Conservation (phyloP, 2,797 vertebrate genomes). For the Trachurus trachurus region DNA sequence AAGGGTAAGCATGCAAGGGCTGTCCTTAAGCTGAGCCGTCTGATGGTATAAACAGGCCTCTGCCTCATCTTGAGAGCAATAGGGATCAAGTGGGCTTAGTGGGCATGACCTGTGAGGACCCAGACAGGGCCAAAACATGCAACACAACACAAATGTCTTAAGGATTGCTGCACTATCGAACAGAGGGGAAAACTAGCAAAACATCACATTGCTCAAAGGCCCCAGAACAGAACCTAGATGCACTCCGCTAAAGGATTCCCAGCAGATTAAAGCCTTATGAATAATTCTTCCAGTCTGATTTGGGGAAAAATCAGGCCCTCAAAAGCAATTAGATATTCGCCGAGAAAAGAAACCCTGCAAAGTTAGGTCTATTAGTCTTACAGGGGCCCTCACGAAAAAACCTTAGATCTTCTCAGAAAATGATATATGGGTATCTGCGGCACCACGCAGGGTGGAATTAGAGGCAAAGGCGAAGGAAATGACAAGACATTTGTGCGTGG, state of each 20-base stretch:
- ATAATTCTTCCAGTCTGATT: conserved; percentile 78
- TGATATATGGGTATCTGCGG: conserved; percentile 47
- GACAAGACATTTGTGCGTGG: conserved; percentile 70
- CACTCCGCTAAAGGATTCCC: conserved; percentile 71
- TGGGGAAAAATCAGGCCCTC: conserved; percentile 48
- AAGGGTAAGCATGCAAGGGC: conserved; percentile 77
- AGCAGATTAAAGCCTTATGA: conserved; percentile 78
- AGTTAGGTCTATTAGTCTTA: conserved; percentile 49
- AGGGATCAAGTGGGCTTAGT: conserved; percentile 86
- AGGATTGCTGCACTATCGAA: conserved; percentile 64
- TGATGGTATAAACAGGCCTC: conserved; percentile 81
- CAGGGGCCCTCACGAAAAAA: neutral
- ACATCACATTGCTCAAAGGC: conserved; percentile 72
- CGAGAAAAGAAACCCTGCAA: conserved; percentile 30
- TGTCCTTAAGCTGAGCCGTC: conserved; percentile 75
- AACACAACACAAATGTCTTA: conserved; percentile 78
- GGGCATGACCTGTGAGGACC: conserved; percentile 76
- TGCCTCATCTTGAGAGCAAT: conserved; percentile 83
- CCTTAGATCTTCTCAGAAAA: conserved; percentile 22
- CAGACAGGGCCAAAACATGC: conserved; percentile 66
- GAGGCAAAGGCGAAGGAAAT: conserved; percentile 67
- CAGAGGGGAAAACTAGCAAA: conserved; percentile 52
- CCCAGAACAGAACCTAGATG: conserved; percentile 78
- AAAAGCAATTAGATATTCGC: conserved; percentile 63
- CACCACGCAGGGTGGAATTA: conserved; percentile 54